Percentiles rank a stretch among this genome's conserved stretches.
Conservation (phyloP, 2,113 vertebrate species). For the Oncorhynchus gorbuscha region DNA sequence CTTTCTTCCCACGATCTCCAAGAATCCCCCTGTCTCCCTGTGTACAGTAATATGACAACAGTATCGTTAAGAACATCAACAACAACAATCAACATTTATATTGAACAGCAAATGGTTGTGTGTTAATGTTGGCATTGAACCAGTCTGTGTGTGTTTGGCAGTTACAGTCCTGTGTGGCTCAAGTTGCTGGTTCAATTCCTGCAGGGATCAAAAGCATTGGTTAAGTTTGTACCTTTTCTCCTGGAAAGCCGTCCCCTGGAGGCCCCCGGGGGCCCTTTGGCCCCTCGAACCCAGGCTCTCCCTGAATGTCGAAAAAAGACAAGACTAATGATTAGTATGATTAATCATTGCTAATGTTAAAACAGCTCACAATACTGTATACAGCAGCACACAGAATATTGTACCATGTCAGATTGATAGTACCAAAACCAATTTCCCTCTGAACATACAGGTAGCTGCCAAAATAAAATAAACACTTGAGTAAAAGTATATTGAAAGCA, state of each 20-base stretch:
- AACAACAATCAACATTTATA: background rate
- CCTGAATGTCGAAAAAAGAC: conserved; percentile 59
- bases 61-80: background rate
- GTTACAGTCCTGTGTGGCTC: too few species aligned
- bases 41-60: background rate
- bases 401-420: too few species aligned
- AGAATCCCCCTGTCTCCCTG: conserved; percentile 79
- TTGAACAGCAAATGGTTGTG: background rate
- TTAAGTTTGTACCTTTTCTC: conserved; percentile 76
- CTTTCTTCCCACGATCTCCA: conserved; percentile 79
- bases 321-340: background rate
- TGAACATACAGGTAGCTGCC: too few species aligned
- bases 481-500: too few species aligned
- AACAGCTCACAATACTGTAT: too few species aligned
- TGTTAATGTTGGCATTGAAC: background rate
- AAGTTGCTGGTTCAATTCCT: background rate
- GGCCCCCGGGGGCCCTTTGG: conserved; percentile 75
- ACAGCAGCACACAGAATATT: too few species aligned
- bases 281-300: conserved; percentile 82
- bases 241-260: conserved; percentile 72
- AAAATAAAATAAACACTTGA: too few species aligned
- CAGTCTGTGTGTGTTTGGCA: background rate
- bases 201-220: background rate
- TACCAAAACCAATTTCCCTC: too few species aligned
- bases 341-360: too few species aligned